Conservation (phyloP, 2,888 invertebrate species). For the Miltochrista miniata region DNA sequence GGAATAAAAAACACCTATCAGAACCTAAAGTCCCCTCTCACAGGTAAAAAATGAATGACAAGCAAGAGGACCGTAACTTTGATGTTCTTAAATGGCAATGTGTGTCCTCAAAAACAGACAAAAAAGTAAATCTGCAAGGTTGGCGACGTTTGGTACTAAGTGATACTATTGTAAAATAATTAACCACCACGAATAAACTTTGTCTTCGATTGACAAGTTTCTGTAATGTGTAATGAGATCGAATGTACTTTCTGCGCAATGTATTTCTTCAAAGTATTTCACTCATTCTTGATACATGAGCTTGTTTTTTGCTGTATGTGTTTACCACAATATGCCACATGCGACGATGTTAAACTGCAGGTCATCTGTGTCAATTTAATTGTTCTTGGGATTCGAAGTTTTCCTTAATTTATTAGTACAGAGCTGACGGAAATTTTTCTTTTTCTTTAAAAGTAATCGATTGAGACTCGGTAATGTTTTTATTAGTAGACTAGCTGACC, state of each 20-base stretch:
- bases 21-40: constrained; percentile 31
- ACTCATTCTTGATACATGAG: constrained; percentile 26
- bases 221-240: not conserved
- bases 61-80: constrained; percentile 51
- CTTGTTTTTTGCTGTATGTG: constrained; percentile 34
- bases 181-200: constrained; percentile 9
- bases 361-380: constrained; percentile 29
- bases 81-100: constrained; percentile 65
- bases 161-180: constrained; percentile 25
- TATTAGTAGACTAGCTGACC: no score
- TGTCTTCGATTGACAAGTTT: constrained; percentile 20
- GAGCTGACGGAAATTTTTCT: no score
- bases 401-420: not conserved
- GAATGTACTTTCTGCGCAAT: constrained; percentile 17
- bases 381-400: constrained; percentile 13
- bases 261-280: constrained; percentile 15
- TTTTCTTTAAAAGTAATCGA: no score
- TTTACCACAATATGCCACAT: constrained; percentile 48
- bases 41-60: constrained; percentile 54
- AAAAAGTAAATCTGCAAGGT: constrained; percentile 59
- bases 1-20: constrained; percentile 33
- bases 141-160: constrained; percentile 50
- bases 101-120: constrained; percentile 62
- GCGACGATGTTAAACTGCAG: constrained; percentile 41
- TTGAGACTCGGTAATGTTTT: constrained; percentile 2